Percentiles rank a stretch among this genome's conserved stretches.
Conservation (phyloP, 2,113 vertebrate species). For the Argyrosomus japonicus region DNA sequence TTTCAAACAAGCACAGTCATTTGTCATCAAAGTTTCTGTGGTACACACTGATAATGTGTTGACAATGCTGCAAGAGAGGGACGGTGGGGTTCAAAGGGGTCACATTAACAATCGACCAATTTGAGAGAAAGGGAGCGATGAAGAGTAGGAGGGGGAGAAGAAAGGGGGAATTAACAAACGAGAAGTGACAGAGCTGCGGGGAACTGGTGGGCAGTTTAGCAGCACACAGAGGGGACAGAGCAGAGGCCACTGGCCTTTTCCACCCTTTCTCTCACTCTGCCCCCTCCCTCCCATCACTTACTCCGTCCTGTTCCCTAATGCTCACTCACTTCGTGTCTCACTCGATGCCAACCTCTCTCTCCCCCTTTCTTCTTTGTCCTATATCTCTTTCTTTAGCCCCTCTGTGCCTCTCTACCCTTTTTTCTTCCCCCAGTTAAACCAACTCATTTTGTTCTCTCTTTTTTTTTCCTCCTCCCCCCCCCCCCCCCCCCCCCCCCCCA, state of each 20-base stretch:
- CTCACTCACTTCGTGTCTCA: slow-evolving; percentile 61
- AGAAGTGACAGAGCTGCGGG: slow-evolving; percentile 79
- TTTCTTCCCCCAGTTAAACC: neutral
- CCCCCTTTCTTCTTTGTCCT: slow-evolving; percentile 29
- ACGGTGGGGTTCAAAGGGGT: slow-evolving; percentile 75
- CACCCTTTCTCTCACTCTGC: slow-evolving; percentile 71
- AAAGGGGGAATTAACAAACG: slow-evolving; percentile 75
- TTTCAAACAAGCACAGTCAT: slow-evolving; percentile 2
- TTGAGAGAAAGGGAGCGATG: slow-evolving; percentile 72
- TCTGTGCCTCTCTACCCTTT: neutral
- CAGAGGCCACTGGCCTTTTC: slow-evolving; percentile 79
- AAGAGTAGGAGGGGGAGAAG: slow-evolving; percentile 68
- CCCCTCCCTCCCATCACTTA: slow-evolving; percentile 42
- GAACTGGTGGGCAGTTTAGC: slow-evolving; percentile 78
- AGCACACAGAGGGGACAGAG: slow-evolving; percentile 74
- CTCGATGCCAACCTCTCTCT: slow-evolving; percentile 27
- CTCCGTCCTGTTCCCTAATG: slow-evolving; percentile 47
- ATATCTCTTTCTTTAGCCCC: slow-evolving; percentile 1
- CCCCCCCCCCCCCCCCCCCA: neutral
- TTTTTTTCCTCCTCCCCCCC: neutral
- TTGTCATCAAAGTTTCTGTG: slow-evolving; percentile 51
- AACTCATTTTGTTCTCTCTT: neutral
- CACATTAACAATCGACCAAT: slow-evolving; percentile 79
- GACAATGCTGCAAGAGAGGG: slow-evolving; percentile 64
- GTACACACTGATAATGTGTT: slow-evolving; percentile 63